Evolutionary conservation across 1,140 invertebrate genomes (phyloP).

Genomic region (Daktulosphaira vitifoliae): DNA sequence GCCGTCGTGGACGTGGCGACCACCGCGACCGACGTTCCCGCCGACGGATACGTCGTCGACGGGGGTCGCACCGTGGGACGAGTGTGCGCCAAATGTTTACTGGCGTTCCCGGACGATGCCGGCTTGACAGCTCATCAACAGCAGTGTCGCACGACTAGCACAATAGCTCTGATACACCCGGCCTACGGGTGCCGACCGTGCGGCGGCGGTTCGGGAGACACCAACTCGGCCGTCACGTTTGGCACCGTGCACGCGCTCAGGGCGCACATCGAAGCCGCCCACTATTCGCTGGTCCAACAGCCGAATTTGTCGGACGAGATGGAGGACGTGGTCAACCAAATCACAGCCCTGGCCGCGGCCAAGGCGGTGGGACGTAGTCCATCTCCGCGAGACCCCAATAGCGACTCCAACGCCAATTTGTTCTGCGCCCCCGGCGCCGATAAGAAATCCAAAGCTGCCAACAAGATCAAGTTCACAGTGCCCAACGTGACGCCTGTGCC

Average conservation of each 20-base stretch:
- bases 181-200: constrained; percentile 43
- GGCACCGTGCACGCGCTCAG: constrained; percentile 43
- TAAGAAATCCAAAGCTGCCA: constrained; percentile 33
- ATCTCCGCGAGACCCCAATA: constrained; percentile 26
- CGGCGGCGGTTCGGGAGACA: constrained; percentile 40
- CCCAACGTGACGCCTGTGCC: constrained; percentile 15
- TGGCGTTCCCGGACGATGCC: constrained; percentile 67
- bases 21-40: constrained; percentile 39
- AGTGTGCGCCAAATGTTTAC: constrained; percentile 76
- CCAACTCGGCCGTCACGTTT: constrained; percentile 41
- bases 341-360: constrained; percentile 60
- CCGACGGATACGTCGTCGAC: constrained; percentile 29
- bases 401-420: constrained; percentile 39
- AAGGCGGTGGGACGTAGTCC: constrained; percentile 49
- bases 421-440: constrained; percentile 36
- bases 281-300: constrained; percentile 40
- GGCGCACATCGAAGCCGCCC: constrained; percentile 50
- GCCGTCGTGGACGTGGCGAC: constrained; percentile 45
- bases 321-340: constrained; percentile 75
- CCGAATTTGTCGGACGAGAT: constrained; percentile 58
- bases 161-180: constrained; percentile 20
- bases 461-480: constrained; percentile 2
- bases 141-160: constrained; percentile 8
- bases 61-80: constrained; percentile 52
- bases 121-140: constrained; percentile 61